Evolutionary conservation across 2,888 invertebrate species (phyloP).

Genomic region (Archips xylosteana): DNA sequence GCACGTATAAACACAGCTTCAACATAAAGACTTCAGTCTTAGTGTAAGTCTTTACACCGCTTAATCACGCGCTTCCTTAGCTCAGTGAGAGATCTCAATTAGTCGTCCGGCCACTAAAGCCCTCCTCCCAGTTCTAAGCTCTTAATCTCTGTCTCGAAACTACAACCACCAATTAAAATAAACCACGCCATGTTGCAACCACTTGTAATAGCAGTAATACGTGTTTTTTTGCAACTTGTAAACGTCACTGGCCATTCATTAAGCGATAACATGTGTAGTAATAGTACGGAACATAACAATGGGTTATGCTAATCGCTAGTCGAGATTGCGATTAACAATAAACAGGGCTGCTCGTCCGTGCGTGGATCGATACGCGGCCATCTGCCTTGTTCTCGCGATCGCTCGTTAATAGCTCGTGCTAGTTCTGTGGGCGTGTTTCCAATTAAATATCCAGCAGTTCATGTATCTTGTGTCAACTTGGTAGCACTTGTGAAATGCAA

Average conservation of each 20-base stretch:
- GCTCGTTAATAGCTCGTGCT: slow-evolving; percentile 37
- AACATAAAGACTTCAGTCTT: background rate
- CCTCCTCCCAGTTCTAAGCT: slow-evolving; percentile 4
- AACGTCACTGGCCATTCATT: slow-evolving; percentile 67
- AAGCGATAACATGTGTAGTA: slow-evolving; percentile 64
- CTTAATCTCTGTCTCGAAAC: slow-evolving; percentile 13
- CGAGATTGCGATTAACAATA: slow-evolving; percentile 78
- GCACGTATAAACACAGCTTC: background rate
- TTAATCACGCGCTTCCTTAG: slow-evolving; percentile 25
- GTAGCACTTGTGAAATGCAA: background rate
- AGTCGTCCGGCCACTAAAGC: slow-evolving; percentile 15
- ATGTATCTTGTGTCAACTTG: slow-evolving; percentile 23
- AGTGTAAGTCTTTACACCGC: slow-evolving; percentile 11
- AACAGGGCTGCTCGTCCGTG: slow-evolving; percentile 62
- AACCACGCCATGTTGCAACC: slow-evolving; percentile 14
- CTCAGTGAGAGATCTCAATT: slow-evolving; percentile 25
- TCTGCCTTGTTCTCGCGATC: slow-evolving; percentile 70
- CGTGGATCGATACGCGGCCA: slow-evolving; percentile 70
- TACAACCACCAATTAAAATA: slow-evolving; percentile 28
- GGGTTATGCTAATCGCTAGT: slow-evolving; percentile 76
- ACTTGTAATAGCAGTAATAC: slow-evolving; percentile 33
- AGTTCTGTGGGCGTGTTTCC: slow-evolving; percentile 36
- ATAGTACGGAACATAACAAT: slow-evolving; percentile 66
- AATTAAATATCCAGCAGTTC: slow-evolving; percentile 28
- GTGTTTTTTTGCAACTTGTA: slow-evolving; percentile 46